Evolutionary conservation across 2,888 invertebrate species (phyloP).

Genomic region (Eupithecia subfuscata): DNA sequence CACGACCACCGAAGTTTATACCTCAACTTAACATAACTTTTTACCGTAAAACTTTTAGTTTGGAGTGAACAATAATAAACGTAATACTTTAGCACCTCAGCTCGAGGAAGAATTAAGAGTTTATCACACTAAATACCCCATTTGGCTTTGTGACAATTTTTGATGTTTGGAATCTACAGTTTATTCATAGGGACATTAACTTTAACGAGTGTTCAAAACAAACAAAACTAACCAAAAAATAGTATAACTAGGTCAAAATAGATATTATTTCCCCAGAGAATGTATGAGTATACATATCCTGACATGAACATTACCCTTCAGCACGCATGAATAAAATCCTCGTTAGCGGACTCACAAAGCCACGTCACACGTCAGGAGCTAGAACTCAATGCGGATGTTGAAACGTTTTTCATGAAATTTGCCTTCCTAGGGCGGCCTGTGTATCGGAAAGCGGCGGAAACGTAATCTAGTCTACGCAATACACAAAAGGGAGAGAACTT

Average conservation of each 20-base stretch:
- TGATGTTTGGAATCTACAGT: neutral
- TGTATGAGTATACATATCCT: slow-evolving; percentile 21
- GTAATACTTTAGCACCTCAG: neutral
- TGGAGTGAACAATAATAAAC: neutral
- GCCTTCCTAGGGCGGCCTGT: slow-evolving; percentile 57
- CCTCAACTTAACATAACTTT: neutral
- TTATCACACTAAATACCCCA: slow-evolving; percentile 11
- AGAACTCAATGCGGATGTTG: slow-evolving; percentile 49
- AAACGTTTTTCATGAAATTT: slow-evolving; percentile 63
- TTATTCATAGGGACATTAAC: slow-evolving; percentile 18
- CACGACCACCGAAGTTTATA: neutral
- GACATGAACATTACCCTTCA: slow-evolving; percentile 35
- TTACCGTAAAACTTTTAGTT: neutral
- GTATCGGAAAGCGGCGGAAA: slow-evolving; percentile 51
- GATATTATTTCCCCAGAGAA: slow-evolving; percentile 22
- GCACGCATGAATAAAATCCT: slow-evolving; percentile 38
- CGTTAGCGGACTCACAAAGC: slow-evolving; percentile 33
- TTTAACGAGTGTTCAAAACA: slow-evolving; percentile 29
- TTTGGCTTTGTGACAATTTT: slow-evolving; percentile 10
- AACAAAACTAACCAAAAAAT: slow-evolving; percentile 25
- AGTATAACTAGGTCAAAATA: slow-evolving; percentile 27
- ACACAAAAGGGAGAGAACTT: slow-evolving; percentile 28
- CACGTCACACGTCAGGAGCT: slow-evolving; percentile 15
- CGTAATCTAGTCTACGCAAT: slow-evolving; percentile 49
- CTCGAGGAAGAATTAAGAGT: neutral